Conservation (phyloP, 2,113 vertebrate species). For the Protobothrops mucrosquamatus region DNA sequence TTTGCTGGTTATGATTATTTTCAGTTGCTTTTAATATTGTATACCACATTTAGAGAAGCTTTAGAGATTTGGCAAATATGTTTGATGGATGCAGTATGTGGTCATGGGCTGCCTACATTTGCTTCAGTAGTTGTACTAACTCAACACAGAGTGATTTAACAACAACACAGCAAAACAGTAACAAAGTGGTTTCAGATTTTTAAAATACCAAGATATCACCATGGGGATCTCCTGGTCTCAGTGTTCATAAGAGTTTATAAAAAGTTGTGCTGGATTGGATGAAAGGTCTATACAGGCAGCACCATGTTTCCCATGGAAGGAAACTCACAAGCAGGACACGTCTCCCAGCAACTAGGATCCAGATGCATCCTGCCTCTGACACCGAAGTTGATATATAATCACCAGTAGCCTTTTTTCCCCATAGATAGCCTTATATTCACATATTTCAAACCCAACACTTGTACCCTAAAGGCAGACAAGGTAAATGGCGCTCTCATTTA, state of each 20-base stretch:
- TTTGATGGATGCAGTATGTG: background rate
- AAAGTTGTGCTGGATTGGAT: background rate
- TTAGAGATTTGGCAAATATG: background rate
- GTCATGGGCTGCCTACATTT: background rate
- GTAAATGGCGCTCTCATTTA: background rate
- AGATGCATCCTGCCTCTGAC: background rate
- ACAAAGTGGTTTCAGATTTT: background rate
- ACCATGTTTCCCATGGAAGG: background rate
- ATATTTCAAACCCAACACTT: background rate
- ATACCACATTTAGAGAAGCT: background rate
- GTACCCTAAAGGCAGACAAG: background rate
- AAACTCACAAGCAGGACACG: background rate
- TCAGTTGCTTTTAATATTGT: background rate
- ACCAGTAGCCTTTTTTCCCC: background rate
- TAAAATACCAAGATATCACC: background rate
- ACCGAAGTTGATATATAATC: background rate
- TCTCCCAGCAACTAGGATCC: background rate
- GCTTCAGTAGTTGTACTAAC: background rate
- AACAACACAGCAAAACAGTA: background rate
- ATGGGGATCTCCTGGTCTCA: background rate
- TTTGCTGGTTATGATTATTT: background rate
- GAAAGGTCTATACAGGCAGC: background rate
- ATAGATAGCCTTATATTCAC: background rate
- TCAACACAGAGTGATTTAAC: background rate
- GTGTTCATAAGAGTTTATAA: background rate